Evolutionary conservation across 2,797 vertebrate species (phyloP).

Genomic region (Spinus olivaceus): DNA sequence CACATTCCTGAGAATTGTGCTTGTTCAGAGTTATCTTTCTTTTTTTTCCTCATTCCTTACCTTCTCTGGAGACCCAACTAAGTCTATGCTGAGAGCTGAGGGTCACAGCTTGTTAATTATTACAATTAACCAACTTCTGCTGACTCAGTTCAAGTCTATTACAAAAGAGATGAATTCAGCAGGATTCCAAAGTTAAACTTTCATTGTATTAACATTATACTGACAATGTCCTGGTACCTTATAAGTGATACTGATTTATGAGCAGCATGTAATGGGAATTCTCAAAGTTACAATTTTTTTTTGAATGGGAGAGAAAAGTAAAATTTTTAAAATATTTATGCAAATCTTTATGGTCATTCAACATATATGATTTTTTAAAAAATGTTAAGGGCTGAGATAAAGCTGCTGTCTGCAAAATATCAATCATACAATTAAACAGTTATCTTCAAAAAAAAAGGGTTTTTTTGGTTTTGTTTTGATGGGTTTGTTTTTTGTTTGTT

Average conservation of each 20-base stretch:
- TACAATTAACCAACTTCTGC: background rate
- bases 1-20: background rate
- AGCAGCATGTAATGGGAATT: background rate
- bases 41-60: background rate
- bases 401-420: background rate
- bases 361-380: background rate
- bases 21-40: background rate
- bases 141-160: background rate
- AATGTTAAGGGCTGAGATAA: background rate
- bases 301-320: background rate
- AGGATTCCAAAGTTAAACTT: background rate
- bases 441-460: background rate
- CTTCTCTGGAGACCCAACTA: background rate
- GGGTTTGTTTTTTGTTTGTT: background rate
- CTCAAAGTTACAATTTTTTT: background rate
- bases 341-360: background rate
- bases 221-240: background rate
- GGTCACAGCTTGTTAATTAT: conserved; percentile 16
- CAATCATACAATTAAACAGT: background rate
- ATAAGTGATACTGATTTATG: accelerated
- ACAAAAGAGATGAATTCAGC: background rate
- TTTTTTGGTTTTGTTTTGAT: background rate
- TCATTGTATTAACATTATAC: background rate
- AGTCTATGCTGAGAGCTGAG: background rate
- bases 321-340: background rate